These are phyloP conservation scores for Metopia argyrocephala DNA, from an alignment of 2,888 invertebrate species.

Conservation along the genomic window DNA sequence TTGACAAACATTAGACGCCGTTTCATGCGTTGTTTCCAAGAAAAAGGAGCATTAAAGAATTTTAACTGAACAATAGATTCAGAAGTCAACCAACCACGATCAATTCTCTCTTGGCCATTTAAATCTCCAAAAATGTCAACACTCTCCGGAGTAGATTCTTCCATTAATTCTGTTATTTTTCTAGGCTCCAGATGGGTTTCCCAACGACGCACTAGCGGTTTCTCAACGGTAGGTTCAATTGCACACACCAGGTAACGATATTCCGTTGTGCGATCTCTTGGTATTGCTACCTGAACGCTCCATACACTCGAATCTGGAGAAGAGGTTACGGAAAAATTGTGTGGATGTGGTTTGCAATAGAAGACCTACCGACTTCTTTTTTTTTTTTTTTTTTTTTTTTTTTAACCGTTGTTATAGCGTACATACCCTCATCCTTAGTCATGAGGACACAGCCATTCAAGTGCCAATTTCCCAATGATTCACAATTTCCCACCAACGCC, in stretches of 20 bases:
- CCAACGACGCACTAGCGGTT: conserved; percentile 86
- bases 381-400: conserved; percentile 25
- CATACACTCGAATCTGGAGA: conserved; percentile 80
- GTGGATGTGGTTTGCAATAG: conserved; percentile 60
- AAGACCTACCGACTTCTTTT: conserved; percentile 43
- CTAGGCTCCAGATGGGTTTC: conserved; percentile 88
- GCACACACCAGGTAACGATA: conserved; percentile 89
- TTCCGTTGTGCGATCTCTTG: conserved; percentile 83
- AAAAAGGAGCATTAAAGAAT: conserved; percentile 88
- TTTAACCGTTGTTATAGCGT: conserved; percentile 57
- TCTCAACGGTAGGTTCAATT: conserved; percentile 80
- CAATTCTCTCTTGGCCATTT: conserved; percentile 81
- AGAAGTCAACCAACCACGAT: conserved; percentile 90
- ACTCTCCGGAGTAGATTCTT: conserved; percentile 47
- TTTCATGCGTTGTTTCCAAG: conserved; percentile 85
- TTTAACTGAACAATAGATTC: conserved; percentile 92
- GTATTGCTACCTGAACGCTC: conserved; percentile 83
- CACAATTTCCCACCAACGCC: conserved; percentile 85
- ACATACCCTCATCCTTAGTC: conserved; percentile 77
- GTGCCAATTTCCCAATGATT: conserved; percentile 86
- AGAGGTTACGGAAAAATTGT: conserved; percentile 54
- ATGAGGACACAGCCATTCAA: conserved; percentile 82
- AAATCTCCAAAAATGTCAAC: conserved; percentile 83
- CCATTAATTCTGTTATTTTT: conserved; percentile 79
- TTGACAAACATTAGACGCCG: conserved; percentile 85